These are phyloP conservation scores for Linyphia triangularis DNA, from an alignment of 2,888 invertebrate species.

Conservation along the genomic window DNA sequence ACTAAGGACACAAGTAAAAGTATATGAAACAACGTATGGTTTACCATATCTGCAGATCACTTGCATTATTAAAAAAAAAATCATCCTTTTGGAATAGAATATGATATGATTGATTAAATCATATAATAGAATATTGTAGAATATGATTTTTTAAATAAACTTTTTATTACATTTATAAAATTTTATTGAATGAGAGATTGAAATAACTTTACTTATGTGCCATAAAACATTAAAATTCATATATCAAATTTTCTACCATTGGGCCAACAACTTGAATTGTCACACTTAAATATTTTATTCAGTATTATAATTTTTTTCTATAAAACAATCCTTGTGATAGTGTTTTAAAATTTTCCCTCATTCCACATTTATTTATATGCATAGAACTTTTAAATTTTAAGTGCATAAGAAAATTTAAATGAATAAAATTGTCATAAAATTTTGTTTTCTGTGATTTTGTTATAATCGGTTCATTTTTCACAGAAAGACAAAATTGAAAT, in stretches of 20 bases:
- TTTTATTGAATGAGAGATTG: too few relatives aligned
- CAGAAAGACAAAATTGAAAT: too few relatives aligned
- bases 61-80: too few relatives aligned
- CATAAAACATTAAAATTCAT: neutral
- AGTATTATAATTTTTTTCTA: conserved; percentile 50
- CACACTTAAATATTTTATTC: neutral
- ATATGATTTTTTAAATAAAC: neutral
- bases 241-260: neutral
- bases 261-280: neutral
- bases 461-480: too few relatives aligned
- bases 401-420: conserved; percentile 18
- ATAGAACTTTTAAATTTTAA: conserved; percentile 28
- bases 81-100: too few relatives aligned
- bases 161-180: too few relatives aligned
- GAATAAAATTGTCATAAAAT: conserved; percentile 46
- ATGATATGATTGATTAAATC: too few relatives aligned
- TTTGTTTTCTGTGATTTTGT: too few relatives aligned
- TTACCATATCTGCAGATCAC: too few relatives aligned
- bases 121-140: too few relatives aligned
- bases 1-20: too few relatives aligned
- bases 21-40: too few relatives aligned
- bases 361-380: conserved; percentile 49
- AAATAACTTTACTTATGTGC: neutral
- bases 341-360: conserved; percentile 43
- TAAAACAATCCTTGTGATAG: conserved; percentile 58